phyloP scores from a whole-genome alignment of 2,113 vertebrate species.

The Mandrillus leucophaeus region DNA sequence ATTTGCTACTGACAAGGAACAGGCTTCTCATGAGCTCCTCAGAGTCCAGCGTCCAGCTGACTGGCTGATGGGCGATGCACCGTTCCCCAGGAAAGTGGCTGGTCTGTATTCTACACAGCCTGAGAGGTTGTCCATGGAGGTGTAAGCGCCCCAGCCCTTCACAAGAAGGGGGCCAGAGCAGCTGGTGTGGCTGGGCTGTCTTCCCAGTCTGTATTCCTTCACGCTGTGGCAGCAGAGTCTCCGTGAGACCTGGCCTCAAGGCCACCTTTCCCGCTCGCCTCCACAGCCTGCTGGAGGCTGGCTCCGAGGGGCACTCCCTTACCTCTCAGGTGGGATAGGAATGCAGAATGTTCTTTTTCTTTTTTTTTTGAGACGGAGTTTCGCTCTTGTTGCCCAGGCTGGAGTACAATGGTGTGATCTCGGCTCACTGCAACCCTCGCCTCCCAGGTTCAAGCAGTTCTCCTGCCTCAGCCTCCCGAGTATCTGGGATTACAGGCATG shows the following conservation, averaged over 20 bases:
- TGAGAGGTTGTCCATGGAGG: background rate
- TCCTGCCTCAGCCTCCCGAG: background rate
- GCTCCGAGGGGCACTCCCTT: fast-evolving
- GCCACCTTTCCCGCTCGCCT: background rate
- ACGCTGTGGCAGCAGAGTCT: background rate
- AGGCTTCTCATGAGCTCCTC: background rate
- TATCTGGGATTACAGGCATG: background rate
- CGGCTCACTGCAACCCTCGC: background rate
- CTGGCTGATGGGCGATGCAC: no score
- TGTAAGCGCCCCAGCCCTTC: background rate
- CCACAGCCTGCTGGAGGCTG: background rate
- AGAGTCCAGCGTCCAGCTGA: no score
- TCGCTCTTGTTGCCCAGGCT: background rate
- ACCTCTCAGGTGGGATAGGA: fast-evolving
- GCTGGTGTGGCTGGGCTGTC: background rate
- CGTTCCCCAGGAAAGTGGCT: background rate
- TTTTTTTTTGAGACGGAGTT: background rate
- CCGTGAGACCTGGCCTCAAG: fast-evolving
- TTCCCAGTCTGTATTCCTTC: background rate
- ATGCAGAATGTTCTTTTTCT: background rate
- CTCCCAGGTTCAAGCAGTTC: background rate
- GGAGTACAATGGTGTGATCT: background rate
- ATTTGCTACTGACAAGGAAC: background rate
- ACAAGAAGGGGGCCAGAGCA: background rate
- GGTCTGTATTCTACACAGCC: background rate